phyloP scores from a whole-genome alignment of 2,113 vertebrate species.

The Catharus bicknelli region DNA sequence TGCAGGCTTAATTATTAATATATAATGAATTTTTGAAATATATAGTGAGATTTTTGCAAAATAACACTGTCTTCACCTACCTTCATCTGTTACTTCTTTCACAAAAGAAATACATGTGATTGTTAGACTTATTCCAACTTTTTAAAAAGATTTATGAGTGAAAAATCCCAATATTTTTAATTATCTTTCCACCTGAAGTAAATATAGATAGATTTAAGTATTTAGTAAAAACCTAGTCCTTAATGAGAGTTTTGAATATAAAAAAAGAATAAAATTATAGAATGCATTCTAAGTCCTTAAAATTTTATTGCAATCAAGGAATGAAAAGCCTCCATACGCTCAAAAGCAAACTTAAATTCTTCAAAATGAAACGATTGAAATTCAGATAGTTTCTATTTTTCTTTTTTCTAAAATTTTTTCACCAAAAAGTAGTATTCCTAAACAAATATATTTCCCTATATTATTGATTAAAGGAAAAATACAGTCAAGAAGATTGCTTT shows the following conservation, averaged over 20 bases:
- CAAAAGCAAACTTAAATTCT: not conserved
- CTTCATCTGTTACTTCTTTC: not conserved
- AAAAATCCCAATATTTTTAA: not conserved
- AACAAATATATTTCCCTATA: not conserved
- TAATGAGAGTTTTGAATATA: not conserved
- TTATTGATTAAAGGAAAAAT: not conserved
- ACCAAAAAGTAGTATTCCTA: not conserved
- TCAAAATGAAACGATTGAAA: not conserved
- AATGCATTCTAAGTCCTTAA: not conserved
- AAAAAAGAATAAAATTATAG: rapidly evolving
- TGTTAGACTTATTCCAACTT: not conserved
- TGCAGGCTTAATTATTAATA: not conserved
- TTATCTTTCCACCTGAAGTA: not conserved
- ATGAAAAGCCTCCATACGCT: not conserved
- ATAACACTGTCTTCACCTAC: not conserved
- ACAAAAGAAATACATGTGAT: not conserved
- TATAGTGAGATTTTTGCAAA: not conserved
- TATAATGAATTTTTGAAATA: not conserved
- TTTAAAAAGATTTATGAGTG: not conserved
- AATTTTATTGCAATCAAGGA: not conserved
- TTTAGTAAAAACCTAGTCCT: not conserved
- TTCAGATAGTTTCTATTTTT: not conserved
- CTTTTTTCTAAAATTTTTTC: not conserved
- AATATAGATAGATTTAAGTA: not conserved
- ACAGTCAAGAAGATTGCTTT: not conserved